Evolutionary conservation across 92 coral and sea anemone genomes (phyloP), one percentile per base, ranked within the genome.

Genomic region (Siderastrea siderea): DNA sequence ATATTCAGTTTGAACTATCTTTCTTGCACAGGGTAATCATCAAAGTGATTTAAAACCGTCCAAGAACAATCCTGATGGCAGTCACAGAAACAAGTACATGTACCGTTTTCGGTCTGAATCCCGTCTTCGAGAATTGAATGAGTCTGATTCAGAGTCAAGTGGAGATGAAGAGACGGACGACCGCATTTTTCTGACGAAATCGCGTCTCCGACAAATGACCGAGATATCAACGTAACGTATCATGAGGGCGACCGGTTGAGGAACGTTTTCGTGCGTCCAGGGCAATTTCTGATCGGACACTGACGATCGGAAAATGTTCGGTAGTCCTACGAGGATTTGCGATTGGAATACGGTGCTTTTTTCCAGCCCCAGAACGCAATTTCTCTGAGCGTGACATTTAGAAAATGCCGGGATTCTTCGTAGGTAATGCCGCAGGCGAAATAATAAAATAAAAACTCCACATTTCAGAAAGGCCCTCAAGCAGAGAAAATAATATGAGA

Each of bases 91-190:
- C 59, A 62, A 3, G 59, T 79, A 79, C 59, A 62, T 1, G 59
- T 79, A 79, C 65, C 58, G 50, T 43, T 79, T 79, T 49, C 71
- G 71, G 83, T 79, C 83, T 1, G 71, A 38, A 11, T 54, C 71
- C 10, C 44, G 71, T 10, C 83, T 62, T 4, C 72, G 59, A 51
- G 74, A 66, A 66, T 43, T 51, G 51, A 80, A 47, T 52, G 14
- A 16, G 13, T 43, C 76, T 5, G 68, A 81, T 47, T 15, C 49
- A 19, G 47, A 47, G 69, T 17, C 47, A 9, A 15, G n/a, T 12
- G 8, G 55, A 55, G 78, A 82, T 8, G 77, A 55, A 53, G 48
- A 74, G n/a, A 55, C 63, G 15, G 2, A 13, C 3, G 69, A 81
- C 3, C 19, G 6, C 50, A 58, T 81, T 47, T 81, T 68, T 15